phyloP scores from a whole-genome alignment of 2,113 vertebrate genomes.

The Myiozetetes cayanensis region DNA sequence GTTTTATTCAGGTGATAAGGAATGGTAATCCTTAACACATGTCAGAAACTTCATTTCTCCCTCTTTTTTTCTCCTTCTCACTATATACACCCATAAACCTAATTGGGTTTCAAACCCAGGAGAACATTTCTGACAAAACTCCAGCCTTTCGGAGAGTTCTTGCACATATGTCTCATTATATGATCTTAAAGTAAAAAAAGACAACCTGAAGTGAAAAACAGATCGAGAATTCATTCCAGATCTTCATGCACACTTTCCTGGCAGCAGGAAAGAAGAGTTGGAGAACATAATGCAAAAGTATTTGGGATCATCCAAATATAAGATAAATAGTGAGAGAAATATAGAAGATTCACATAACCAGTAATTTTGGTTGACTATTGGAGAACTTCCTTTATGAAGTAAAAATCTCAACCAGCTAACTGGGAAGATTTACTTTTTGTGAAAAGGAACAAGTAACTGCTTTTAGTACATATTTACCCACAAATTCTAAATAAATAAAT shows the following conservation, averaged over 20 bases:
- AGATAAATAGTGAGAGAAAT: neutral
- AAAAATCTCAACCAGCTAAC: neutral
- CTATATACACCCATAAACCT: neutral
- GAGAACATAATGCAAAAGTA: neutral
- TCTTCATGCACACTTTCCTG: neutral
- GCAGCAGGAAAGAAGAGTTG: neutral
- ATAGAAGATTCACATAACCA: neutral
- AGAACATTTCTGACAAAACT: neutral
- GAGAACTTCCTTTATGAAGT: neutral
- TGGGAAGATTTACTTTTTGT: neutral
- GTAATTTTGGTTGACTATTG: neutral
- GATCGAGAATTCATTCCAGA: neutral
- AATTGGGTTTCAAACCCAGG: neutral
- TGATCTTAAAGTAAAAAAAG: neutral
- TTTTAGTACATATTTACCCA: neutral
- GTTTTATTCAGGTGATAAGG: neutral
- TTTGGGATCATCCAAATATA: neutral
- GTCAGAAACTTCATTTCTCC: neutral
- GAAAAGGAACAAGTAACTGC: neutral
- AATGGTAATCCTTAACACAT: neutral
- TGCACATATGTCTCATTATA: neutral
- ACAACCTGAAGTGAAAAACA: neutral
- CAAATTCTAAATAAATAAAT: neutral
- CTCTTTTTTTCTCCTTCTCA: neutral
- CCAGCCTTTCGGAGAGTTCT: neutral